Evolutionary conservation across 2,888 invertebrate species (phyloP).

Genomic region (Eubasilissa splendida): DNA sequence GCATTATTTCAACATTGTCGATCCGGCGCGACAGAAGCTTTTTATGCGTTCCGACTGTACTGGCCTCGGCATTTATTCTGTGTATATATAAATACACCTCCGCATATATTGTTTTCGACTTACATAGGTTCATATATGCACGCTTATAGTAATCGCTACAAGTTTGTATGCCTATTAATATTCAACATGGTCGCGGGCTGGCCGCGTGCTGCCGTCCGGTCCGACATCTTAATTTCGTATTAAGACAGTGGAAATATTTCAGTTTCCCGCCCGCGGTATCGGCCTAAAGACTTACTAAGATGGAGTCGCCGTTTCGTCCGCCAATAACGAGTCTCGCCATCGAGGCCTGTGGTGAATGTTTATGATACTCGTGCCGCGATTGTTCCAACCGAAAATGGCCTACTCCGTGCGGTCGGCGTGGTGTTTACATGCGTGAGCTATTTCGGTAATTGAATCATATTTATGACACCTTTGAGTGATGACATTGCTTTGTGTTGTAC

Average conservation of each 20-base stretch:
- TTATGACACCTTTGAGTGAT: conserved; percentile 30
- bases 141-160: conserved; percentile 57
- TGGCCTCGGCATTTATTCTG: conserved; percentile 42
- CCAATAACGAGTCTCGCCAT: neutral
- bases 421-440: conserved; percentile 30
- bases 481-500: conserved; percentile 32
- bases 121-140: conserved; percentile 48
- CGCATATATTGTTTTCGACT: conserved; percentile 46
- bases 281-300: conserved; percentile 6
- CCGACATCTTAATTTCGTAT: conserved; percentile 56
- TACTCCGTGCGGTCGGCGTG: conserved; percentile 19
- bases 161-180: conserved; percentile 59
- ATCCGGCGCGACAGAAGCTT: neutral
- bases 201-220: conserved; percentile 52
- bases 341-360: conserved; percentile 30
- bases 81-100: conserved; percentile 46
- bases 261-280: conserved; percentile 47
- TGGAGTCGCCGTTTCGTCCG: conserved; percentile 9
- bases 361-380: conserved; percentile 16
- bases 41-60: conserved; percentile 39
- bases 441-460: conserved; percentile 28
- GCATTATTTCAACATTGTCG: neutral
- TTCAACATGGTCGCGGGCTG: conserved; percentile 57
- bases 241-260: conserved; percentile 54
- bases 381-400: neutral